phyloP scores from a whole-genome alignment of 1,140 invertebrate species.

The Rhopalosiphum maidis region DNA sequence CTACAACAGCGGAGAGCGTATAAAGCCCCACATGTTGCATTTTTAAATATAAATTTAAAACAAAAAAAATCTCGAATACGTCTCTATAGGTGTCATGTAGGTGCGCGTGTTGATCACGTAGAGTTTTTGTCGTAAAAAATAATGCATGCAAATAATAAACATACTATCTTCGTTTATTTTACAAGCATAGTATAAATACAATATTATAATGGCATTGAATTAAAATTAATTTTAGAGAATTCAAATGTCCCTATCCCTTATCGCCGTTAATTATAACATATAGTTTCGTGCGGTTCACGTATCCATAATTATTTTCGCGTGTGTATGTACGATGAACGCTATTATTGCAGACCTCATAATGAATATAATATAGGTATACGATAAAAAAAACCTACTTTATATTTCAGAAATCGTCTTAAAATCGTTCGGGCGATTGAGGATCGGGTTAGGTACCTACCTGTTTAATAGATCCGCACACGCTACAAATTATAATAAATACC shows the following conservation, averaged over 20 bases:
- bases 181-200: neutral
- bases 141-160: too few species aligned
- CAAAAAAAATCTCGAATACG: too few species aligned
- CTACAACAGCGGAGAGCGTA: too few species aligned
- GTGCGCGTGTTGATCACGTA: too few species aligned
- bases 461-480: neutral
- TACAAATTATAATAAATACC: constrained; percentile 7
- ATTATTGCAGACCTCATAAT: neutral
- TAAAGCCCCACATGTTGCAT: too few species aligned
- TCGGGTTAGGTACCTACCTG: neutral
- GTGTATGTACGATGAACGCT: neutral
- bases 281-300: neutral
- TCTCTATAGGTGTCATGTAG: too few species aligned
- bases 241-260: neutral
- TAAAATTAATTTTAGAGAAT: neutral
- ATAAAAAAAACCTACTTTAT: neutral
- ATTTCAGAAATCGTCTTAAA: constrained; percentile 7
- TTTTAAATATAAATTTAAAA: too few species aligned
- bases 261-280: neutral
- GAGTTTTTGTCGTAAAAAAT: too few species aligned
- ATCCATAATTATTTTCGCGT: neutral
- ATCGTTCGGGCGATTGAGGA: neutral
- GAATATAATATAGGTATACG: neutral
- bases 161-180: too few species aligned
- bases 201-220: neutral